Conservation (phyloP, 2,888 invertebrate species). For the Harpalus rubripes region DNA sequence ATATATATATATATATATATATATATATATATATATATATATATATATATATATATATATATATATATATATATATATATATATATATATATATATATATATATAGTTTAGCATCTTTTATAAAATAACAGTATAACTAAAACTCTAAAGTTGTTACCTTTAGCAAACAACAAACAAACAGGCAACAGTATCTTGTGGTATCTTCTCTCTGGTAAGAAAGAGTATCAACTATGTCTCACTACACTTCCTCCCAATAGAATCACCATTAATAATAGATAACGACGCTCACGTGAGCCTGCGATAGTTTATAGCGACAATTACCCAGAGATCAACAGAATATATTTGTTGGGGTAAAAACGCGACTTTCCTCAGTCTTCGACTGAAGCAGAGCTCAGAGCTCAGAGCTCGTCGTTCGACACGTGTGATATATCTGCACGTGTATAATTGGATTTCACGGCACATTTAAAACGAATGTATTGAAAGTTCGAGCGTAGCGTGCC, state of each 20-base stretch:
- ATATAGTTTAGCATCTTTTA: too few species aligned
- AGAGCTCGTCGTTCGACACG: background rate
- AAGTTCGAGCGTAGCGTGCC: conserved; percentile 29
- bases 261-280: conserved; percentile 64
- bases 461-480: conserved; percentile 67
- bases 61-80: too few species aligned
- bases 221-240: background rate
- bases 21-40: too few species aligned
- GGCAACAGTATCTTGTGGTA: background rate
- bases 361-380: conserved; percentile 49
- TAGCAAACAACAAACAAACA: too few species aligned
- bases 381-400: conserved; percentile 19
- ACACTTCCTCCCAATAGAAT: conserved; percentile 55
- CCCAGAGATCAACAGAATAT: conserved; percentile 65
- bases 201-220: background rate
- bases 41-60: too few species aligned
- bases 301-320: conserved; percentile 67
- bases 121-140: too few species aligned
- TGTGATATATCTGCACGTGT: conserved; percentile 65
- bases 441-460: conserved; percentile 67
- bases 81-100: too few species aligned
- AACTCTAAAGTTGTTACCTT: too few species aligned
- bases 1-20: too few species aligned
- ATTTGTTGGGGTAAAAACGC: conserved; percentile 65
- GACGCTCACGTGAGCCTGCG: conserved; percentile 56